phyloP scores from a whole-genome alignment of 2,113 vertebrate genomes.

The Oncorhynchus clarkii region DNA sequence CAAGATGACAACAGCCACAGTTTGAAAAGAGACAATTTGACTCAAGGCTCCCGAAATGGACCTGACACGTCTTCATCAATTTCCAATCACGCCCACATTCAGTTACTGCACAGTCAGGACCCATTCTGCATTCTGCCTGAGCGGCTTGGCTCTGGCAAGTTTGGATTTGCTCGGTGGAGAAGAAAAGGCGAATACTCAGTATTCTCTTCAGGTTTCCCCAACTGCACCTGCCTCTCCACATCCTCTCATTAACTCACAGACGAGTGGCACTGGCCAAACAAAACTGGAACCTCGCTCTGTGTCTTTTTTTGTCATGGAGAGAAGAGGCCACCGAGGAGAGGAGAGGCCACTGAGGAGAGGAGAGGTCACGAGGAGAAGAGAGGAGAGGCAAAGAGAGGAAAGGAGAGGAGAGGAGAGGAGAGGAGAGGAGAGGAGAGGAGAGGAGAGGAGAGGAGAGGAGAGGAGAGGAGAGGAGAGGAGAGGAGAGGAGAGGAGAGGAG shows the following conservation, averaged over 20 bases:
- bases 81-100: constrained; percentile 23
- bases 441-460: no score
- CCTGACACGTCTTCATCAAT: constrained; percentile 5
- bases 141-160: constrained; percentile 15
- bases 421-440: no score
- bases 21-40: constrained; percentile 3
- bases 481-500: no score
- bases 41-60: not conserved
- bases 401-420: no score
- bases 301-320: constrained; percentile 38
- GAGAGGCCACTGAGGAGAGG: not conserved
- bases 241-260: constrained; percentile 72
- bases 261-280: constrained; percentile 68
- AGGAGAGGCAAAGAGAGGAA: no score
- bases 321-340: constrained; percentile 3
- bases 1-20: constrained; percentile 11
- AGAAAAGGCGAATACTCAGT: constrained; percentile 56
- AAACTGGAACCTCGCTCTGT: constrained; percentile 67
- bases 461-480: no score
- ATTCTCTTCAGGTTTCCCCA: constrained; percentile 65
- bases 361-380: no score
- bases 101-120: constrained; percentile 3
- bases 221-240: constrained; percentile 73
- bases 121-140: constrained; percentile 34
- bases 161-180: constrained; percentile 38